A percentile compares a stretch with the other conserved stretches of the same genome.
These are phyloP conservation scores for Felis catus DNA, from an alignment of 2,113 vertebrate species.

Conservation along the genomic window DNA sequence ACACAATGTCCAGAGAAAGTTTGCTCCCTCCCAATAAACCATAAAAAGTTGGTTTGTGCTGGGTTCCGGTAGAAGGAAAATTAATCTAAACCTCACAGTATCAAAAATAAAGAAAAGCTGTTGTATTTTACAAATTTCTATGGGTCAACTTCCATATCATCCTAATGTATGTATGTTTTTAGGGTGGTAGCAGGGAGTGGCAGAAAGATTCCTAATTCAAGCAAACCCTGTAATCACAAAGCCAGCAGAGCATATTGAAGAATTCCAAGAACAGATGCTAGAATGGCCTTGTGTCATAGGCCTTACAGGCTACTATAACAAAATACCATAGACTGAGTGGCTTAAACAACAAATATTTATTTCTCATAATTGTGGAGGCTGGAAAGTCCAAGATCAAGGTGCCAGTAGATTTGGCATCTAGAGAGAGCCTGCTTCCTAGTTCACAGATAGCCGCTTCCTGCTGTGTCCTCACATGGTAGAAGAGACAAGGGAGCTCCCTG, in stretches of 20 bases:
- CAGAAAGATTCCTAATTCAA: background rate
- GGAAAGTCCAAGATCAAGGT: background rate
- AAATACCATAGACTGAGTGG: background rate
- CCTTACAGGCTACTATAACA: background rate
- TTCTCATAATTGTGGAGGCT: background rate
- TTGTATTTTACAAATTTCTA: background rate
- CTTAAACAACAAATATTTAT: background rate
- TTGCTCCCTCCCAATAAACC: background rate
- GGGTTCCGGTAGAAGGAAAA: background rate
- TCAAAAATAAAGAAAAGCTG: background rate
- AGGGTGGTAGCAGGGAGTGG: background rate
- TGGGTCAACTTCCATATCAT: background rate
- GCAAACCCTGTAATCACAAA: background rate
- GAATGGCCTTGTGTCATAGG: background rate
- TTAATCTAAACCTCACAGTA: background rate
- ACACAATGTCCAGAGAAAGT: background rate
- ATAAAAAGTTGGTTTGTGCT: background rate
- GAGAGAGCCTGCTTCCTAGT: background rate
- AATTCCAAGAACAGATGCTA: background rate
- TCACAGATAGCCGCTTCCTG: background rate
- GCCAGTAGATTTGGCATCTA: background rate
- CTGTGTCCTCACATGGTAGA: background rate
- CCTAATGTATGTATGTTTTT: background rate
- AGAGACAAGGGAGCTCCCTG: background rate
- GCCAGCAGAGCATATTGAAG: background rate